A percentile compares a stretch with the other conserved stretches of the same genome.
These are phyloP conservation scores for Clytia hemisphaerica DNA, from an alignment of 30 jellyfish, hydroid and myxozoan genomes.

Conservation along the genomic window DNA sequence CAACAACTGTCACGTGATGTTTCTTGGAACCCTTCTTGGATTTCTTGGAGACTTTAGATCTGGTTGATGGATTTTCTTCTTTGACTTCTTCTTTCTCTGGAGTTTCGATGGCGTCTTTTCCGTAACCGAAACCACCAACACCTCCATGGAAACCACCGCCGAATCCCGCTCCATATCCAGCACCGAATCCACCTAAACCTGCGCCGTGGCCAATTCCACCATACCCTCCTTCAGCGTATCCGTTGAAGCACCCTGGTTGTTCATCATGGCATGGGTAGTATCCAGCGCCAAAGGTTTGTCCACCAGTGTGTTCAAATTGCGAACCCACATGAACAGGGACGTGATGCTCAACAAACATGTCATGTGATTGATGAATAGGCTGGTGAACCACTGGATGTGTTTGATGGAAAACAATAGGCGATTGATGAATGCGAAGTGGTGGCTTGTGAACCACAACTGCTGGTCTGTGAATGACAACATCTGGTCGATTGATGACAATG, in stretches of 20 bases:
- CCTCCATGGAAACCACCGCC: constrained; percentile 39
- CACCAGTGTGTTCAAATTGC: constrained; percentile 46
- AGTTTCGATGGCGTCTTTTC: constrained; percentile 22
- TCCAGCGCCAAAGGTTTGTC: neutral
- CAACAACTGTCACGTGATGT: constrained; percentile 69
- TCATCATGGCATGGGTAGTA: constrained; percentile 5
- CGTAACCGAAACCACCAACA: constrained; percentile 27
- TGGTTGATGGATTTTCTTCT: neutral
- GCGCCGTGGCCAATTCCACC: constrained; percentile 26
- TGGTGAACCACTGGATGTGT: constrained; percentile 79
- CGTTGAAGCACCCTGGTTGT: neutral
- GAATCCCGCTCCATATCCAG: constrained; percentile 17
- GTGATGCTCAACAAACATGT: constrained; percentile 51
- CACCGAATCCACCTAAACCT: constrained; percentile 44
- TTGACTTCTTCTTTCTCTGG: constrained; percentile 38
- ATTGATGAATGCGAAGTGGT: constrained; percentile 68
- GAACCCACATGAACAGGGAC: constrained; percentile 81
- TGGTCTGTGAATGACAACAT: constrained; percentile 83
- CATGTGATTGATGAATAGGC: constrained; percentile 66
- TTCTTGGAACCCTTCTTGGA: constrained; percentile 40
- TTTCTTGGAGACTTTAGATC: constrained; percentile 22
- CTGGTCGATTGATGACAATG: constrained; percentile 83
- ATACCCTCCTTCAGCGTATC: neutral
- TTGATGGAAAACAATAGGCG: constrained; percentile 91
- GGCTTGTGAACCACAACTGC: constrained; percentile 93